Evolutionary conservation across 2,888 invertebrate genomes (phyloP), one percentile per base, ranked within the genome.

Genomic region (Agrochola litura): DNA sequence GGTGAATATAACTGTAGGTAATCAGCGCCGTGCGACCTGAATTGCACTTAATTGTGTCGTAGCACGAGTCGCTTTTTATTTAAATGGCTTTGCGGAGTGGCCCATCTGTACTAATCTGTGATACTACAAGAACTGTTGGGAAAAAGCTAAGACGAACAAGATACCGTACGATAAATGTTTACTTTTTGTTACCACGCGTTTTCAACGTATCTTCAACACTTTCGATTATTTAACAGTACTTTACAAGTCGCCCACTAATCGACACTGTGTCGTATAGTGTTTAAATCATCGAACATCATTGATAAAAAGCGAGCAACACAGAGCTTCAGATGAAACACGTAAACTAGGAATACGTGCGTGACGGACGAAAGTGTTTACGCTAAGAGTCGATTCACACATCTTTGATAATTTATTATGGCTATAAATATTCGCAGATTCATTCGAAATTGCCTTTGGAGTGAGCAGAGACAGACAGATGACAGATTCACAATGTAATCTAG

Each of bases 331-430:
- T 82, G 64, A 63, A 84, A 86, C 41, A 75, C 77, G 61, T 41
- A 1, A 56, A 68, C 52, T 71, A 58, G 72, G 54, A 70, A 71
- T 64, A 80, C 22, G 37, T 74, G 84, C 79, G 88, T 87, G 87
- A 74, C 77, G n/a, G 60, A 82, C 65, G 89, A 87, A 88, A 84
- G 87, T 84, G 79, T 84, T 81, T 68, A 76, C 58, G 25, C 30
- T 82, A 52, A 83, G 19, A 80, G 86, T 9, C 68, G 43, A 70
- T 86, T 70, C 66, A 86, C 77, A 86, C 79, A 58, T 65, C 14
- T 78, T 0, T 56, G 58, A 14, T 64, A 37, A 77, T 79, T 72
- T 68, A 61, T 73, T 67, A 46, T 54, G 41, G 73, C 52, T 22
- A 58, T 71, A 25, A 79, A 69, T 73, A 56, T 61, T 69, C n/a